Evolutionary conservation across 2,113 vertebrate species (phyloP).

Genomic region (Hippocampus abdominalis): DNA sequence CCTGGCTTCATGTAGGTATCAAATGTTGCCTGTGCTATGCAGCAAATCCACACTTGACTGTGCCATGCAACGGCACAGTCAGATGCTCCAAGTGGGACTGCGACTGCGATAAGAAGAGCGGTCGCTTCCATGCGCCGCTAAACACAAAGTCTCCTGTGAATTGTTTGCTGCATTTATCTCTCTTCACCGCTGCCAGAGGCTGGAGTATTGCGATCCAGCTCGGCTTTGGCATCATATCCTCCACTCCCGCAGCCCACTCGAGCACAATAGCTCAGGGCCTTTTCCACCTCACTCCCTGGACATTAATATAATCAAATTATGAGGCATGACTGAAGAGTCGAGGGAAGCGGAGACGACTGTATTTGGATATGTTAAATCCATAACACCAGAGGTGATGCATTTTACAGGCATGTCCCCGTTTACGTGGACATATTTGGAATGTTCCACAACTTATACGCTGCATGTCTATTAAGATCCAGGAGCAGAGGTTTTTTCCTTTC

Average conservation of each 20-base stretch:
- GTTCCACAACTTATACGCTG: not conserved
- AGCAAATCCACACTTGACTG: slow-evolving; percentile 2
- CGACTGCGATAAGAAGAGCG: slow-evolving; percentile 5
- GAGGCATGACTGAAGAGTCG: slow-evolving; percentile 18
- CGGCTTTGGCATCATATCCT: slow-evolving; percentile 28
- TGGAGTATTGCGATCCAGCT: slow-evolving; percentile 16
- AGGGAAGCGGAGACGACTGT: slow-evolving; percentile 6
- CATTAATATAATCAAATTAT: slow-evolving; percentile 20
- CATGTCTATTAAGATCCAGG: not conserved
- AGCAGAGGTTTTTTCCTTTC: not conserved
- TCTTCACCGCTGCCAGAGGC: slow-evolving; percentile 21
- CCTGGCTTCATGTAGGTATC: not conserved
- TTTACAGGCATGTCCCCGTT: slow-evolving; percentile 5
- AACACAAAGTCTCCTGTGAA: slow-evolving; percentile 21
- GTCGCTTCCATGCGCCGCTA: slow-evolving; percentile 1
- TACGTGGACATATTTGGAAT: not conserved
- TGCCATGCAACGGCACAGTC: not conserved
- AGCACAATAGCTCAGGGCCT: slow-evolving; percentile 10
- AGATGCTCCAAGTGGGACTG: not conserved
- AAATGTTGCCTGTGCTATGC: not conserved
- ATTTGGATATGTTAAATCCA: slow-evolving; percentile 16
- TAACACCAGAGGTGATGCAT: slow-evolving; percentile 3
- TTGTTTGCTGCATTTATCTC: slow-evolving; percentile 33
- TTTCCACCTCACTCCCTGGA: slow-evolving; percentile 4
- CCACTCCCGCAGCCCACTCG: not conserved